phyloP scores from a whole-genome alignment of 2,797 vertebrate genomes.

The Muscicapa comitata region DNA sequence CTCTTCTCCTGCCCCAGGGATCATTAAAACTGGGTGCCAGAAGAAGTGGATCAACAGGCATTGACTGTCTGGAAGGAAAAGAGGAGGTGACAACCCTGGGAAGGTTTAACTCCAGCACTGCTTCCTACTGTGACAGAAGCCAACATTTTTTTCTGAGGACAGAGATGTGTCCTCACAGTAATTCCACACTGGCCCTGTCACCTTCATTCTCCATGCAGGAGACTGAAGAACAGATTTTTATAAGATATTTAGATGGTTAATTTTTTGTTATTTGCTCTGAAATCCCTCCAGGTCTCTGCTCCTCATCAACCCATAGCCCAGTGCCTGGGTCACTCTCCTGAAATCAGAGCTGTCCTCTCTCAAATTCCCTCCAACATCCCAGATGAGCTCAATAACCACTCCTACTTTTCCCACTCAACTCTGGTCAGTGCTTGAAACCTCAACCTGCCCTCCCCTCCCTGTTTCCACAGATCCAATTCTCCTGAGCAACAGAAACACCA shows the following conservation, averaged over 20 bases:
- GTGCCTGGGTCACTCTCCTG: background rate
- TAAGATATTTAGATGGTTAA: background rate
- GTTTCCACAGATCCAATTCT: background rate
- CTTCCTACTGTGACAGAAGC: background rate
- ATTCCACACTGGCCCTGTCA: background rate
- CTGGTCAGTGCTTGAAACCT: background rate
- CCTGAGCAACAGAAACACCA: background rate
- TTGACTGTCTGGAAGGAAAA: background rate
- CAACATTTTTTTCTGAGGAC: background rate
- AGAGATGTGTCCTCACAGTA: background rate
- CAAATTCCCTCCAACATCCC: background rate
- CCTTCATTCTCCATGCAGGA: background rate
- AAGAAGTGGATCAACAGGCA: background rate
- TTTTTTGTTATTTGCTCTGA: background rate
- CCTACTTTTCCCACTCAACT: background rate
- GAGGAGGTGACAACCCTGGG: background rate
- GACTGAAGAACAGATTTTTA: background rate
- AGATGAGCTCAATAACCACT: fast-evolving
- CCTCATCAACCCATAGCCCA: background rate
- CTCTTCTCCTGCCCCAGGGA: background rate
- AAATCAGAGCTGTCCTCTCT: background rate
- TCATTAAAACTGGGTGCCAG: background rate
- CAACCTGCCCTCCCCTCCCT: background rate
- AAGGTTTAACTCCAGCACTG: background rate
- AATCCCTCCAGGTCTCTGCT: background rate